These are phyloP conservation scores for Corythaixoides concolor DNA, from an alignment of 2,113 vertebrate species.

Conservation along the genomic window DNA sequence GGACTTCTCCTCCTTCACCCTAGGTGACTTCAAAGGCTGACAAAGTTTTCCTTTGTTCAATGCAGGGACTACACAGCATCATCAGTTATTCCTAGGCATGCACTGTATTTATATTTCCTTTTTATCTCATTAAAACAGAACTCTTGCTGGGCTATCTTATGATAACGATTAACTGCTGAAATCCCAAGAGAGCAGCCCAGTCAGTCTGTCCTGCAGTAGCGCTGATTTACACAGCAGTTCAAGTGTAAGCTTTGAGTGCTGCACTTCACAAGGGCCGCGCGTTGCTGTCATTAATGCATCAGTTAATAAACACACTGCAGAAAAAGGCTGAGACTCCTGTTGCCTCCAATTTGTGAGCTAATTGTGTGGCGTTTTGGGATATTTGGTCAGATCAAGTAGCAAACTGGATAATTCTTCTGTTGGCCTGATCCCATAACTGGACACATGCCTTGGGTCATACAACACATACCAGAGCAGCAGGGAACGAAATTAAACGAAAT, in stretches of 20 bases:
- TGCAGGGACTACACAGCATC: background rate
- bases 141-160: background rate
- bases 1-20: background rate
- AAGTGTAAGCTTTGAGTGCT: background rate
- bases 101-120: background rate
- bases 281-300: background rate
- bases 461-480: background rate
- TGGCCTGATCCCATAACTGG: background rate
- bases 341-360: background rate
- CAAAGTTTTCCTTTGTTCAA: background rate
- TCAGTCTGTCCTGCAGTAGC: background rate
- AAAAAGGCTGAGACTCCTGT: background rate
- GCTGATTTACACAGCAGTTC: background rate
- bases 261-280: background rate
- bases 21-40: background rate
- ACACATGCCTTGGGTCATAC: background rate
- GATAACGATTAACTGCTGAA: background rate
- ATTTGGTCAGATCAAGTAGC: background rate
- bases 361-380: background rate
- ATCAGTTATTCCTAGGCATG: background rate
- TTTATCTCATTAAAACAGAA: background rate
- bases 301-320: background rate
- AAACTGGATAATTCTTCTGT: background rate
- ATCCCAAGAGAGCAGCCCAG: conserved; percentile 21
- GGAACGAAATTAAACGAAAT: background rate